Evolutionary conservation across 2,113 vertebrate genomes (phyloP).

Genomic region (Ifrita kowaldi): DNA sequence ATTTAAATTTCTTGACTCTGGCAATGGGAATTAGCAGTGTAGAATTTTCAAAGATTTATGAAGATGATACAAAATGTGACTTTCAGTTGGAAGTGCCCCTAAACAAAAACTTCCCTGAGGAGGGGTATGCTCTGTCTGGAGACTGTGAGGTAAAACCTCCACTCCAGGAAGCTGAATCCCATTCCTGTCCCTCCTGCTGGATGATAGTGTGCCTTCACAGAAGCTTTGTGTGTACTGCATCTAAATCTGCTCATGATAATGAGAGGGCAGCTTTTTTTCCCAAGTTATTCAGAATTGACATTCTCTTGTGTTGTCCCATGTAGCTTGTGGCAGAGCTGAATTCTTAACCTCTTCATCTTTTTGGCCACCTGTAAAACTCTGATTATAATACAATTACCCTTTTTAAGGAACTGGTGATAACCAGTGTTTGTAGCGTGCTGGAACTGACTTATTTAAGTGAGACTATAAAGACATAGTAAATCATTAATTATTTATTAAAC

Average conservation of each 20-base stretch:
- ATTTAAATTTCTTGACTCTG: not conserved
- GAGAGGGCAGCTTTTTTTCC: not conserved
- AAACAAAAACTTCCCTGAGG: not conserved
- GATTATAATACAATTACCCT: not conserved
- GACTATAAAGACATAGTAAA: not conserved
- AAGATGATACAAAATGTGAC: not conserved
- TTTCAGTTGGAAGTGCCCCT: not conserved
- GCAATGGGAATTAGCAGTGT: not conserved
- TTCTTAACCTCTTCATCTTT: not conserved
- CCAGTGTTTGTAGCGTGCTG: not conserved
- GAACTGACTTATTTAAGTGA: not conserved
- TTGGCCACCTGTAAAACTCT: not conserved
- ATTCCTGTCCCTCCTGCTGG: not conserved
- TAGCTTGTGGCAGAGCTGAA: not conserved
- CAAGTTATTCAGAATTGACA: not conserved
- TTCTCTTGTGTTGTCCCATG: not conserved
- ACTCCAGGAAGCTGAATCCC: not conserved
- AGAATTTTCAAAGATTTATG: not conserved
- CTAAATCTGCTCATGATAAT: not conserved
- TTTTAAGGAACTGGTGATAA: not conserved
- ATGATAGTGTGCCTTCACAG: not conserved
- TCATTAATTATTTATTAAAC: not conserved
- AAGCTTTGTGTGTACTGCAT: not conserved
- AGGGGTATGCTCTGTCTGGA: not conserved
- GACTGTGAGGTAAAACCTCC: not conserved